Base-by-base conservation (phyloP, 1,140 invertebrate species). In the Drosophila pachea region DNA sequence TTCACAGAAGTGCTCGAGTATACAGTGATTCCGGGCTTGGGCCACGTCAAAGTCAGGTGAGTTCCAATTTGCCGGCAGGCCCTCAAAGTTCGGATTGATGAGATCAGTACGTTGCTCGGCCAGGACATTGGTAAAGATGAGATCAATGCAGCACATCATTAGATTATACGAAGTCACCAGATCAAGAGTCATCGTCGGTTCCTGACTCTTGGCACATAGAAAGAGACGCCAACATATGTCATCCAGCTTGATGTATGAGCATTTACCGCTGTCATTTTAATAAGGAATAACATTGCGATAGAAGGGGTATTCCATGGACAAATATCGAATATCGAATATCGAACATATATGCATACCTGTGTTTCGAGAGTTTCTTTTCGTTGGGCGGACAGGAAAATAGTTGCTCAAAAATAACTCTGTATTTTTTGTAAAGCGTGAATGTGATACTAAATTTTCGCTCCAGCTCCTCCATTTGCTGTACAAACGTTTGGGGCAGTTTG, bases 391-490 rank as follows among this genome's bases (percentile, higher is more conserved):
- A 75, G 74, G 91, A 86, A 84, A 98, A 98, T 65, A 98, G 92
- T 86, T 95, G 93, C 59, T 92, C 91, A 83, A 98, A 99, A 50
- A 99, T 96, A 7, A 94, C 94, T 75, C 95, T 93, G 90, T 95
- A 99, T 81, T 98, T 97, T 82, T 97, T 96, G 88, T 97, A 99
- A 66, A 98, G 94, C 7, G 98, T 94, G 75, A 95, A 96, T 9
- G 98, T 97, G 1, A 99, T 97, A 62, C 95, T 94, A 92, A 99
- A 99, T 84, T 97, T 98, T 53, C 94, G 92, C 86, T 99, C 95
- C 49, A 99, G 90, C 63, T 94, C 92, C 52, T 96, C 94, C 52
- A 99, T 95, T 90, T 96, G 96, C 16, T 94, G 92, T 60, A 94
- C 91, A 82, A 99, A 97, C 45, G 97, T 95, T 71, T 94, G 92